Evolutionary conservation across 2,797 vertebrate species (phyloP), one percentile per base, ranked within the genome.

Genomic region (Sebastes itinus): DNA sequence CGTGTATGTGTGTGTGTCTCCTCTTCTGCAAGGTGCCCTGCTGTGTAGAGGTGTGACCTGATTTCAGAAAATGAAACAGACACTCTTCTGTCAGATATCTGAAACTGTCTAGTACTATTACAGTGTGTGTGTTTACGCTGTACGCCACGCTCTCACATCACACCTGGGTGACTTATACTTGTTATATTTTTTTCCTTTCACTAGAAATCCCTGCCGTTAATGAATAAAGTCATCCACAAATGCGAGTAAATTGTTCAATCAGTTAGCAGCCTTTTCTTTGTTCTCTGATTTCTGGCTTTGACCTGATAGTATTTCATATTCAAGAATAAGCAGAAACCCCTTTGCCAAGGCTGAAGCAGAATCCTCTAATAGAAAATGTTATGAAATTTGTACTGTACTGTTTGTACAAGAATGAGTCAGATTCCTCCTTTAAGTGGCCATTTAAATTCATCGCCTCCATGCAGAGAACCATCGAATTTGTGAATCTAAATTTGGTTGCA

Each of bases 41-140:
- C 56, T 72, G 70, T 74, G 73, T 22, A 28, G 49, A 80, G 52
- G 59, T 71, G 72, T 77, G 81, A 86, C 78, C 86, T 84, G 80
- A 85, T 92, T 86, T 88, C 62, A 68, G 25, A 72, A 82, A 88
- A 49, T 78, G 76, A 79, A 83, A 82, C 77, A 33, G 78, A 80
- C 73, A 58, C 55, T 69, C 23, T 38, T 14, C 69, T 75, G 75
- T 84, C 75, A 82, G 76, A 76, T 69, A 67, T 81, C 76, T 76
- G 49, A 79, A 42, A 58, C 73, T 69, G 74, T 79, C 65, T 62
- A 2, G 9, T 63, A n/a, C 66, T 33, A 27, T 70, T 22, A 63
- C 18, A 61, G 54, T 55, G 32, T 62, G 27, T 72, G 62, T 59
- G 28, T 81, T 60, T 16, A 42, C 2, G 35, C 7, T 5, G 14